These are phyloP conservation scores for Selene dorsalis DNA, from an alignment of 2,797 vertebrate species.

Conservation along the genomic window DNA sequence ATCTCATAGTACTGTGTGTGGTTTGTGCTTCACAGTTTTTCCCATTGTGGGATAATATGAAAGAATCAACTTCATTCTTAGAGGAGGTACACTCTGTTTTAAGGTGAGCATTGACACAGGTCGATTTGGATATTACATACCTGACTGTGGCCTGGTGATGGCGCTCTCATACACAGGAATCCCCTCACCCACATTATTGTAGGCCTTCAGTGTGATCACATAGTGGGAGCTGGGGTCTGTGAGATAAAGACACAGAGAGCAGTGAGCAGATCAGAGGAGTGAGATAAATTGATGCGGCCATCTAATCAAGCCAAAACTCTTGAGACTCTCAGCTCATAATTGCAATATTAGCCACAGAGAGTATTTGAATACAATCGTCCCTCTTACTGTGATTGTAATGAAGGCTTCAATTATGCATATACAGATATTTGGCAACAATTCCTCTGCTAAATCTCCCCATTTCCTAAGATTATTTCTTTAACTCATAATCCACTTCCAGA, in stretches of 20 bases:
- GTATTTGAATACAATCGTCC: slow-evolving; percentile 72
- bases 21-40: background rate
- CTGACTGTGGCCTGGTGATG: slow-evolving; percentile 93
- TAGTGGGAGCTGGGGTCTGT: slow-evolving; percentile 97
- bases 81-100: background rate
- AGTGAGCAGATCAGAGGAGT: background rate
- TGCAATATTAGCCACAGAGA: slow-evolving; percentile 68
- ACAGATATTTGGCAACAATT: slow-evolving; percentile 43
- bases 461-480: slow-evolving; percentile 1
- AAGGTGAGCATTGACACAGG: no score
- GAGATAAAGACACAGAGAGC: slow-evolving; percentile 11
- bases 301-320: slow-evolving; percentile 76
- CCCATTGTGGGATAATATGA: background rate
- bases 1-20: background rate
- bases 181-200: slow-evolving; percentile 96
- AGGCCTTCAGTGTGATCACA: slow-evolving; percentile 97
- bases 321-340: slow-evolving; percentile 68
- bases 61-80: background rate
- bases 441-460: background rate
- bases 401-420: slow-evolving; percentile 71
- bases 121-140: slow-evolving; percentile 61
- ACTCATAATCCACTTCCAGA: slow-evolving; percentile 4
- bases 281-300: slow-evolving; percentile 59
- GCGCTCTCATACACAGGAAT: slow-evolving; percentile 98
- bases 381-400: slow-evolving; percentile 70